Evolutionary conservation across 2,888 invertebrate genomes (phyloP).

Genomic region (Spicauda simplicius): DNA sequence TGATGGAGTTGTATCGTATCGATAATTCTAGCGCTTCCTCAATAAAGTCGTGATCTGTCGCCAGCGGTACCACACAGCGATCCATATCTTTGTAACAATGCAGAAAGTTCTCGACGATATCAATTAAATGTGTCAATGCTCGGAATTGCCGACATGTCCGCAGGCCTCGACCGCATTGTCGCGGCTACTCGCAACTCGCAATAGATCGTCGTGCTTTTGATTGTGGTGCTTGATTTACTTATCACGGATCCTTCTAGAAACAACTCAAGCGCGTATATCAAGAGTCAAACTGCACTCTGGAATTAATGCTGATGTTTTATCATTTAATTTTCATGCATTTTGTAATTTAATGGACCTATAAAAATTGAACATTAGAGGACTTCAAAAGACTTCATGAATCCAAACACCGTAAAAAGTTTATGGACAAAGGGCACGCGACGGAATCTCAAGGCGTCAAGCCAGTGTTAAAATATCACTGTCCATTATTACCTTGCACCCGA

Average conservation of each 20-base stretch:
- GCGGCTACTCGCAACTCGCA: conserved; percentile 7
- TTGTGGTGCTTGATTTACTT: conserved; percentile 6
- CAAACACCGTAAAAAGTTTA: conserved; percentile 19
- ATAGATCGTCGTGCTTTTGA: conserved; percentile 13
- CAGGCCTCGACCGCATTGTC: conserved; percentile 25
- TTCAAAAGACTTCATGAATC: conserved; percentile 19
- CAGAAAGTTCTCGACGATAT: conserved; percentile 34
- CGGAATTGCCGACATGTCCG: conserved; percentile 28
- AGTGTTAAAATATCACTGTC: conserved; percentile 25
- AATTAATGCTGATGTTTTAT: no score
- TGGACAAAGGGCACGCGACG: conserved; percentile 7
- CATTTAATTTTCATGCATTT: conserved; percentile 4
- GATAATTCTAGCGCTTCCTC: conserved; percentile 35
- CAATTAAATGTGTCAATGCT: conserved; percentile 35
- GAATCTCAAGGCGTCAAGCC: conserved; percentile 14
- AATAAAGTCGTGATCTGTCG: conserved; percentile 34
- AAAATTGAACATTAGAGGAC: conserved; percentile 6
- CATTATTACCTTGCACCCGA: conserved; percentile 24
- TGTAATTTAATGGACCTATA: conserved; percentile 3
- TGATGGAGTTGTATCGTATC: conserved; percentile 31
- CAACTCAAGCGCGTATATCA: not conserved
- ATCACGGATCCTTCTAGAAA: not conserved
- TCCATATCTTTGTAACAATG: conserved; percentile 33
- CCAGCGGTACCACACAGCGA: conserved; percentile 27
- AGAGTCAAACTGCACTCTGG: not conserved